These are phyloP conservation scores for Prinia subflava DNA, from an alignment of 2,113 vertebrate species.

Conservation along the genomic window DNA sequence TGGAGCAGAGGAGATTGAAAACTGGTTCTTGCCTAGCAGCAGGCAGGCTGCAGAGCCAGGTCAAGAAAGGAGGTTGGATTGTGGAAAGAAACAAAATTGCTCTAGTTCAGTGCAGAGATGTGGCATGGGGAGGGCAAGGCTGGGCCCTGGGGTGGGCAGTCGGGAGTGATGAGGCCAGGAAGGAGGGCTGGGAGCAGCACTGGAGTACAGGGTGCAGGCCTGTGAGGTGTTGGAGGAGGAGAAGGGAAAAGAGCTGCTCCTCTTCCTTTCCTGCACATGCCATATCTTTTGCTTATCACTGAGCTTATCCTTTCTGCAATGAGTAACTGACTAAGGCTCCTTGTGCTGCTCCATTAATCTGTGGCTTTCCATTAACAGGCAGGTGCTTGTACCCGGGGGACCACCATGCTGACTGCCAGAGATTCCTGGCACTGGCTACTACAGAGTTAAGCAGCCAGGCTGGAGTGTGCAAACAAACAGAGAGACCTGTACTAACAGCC, in stretches of 20 bases:
- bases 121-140: background rate
- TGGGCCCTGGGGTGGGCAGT: background rate
- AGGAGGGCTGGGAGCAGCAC: background rate
- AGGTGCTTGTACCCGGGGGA: constrained; percentile 49
- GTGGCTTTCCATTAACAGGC: constrained; percentile 65
- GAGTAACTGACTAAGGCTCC: constrained; percentile 43
- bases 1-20: background rate
- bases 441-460: constrained; percentile 39
- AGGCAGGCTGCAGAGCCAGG: background rate
- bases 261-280: background rate
- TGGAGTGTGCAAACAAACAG: constrained; percentile 40
- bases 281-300: background rate
- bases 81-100: background rate
- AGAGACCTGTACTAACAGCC: constrained; percentile 40
- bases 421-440: constrained; percentile 25
- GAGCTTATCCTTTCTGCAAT: constrained; percentile 13
- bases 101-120: background rate
- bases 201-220: background rate
- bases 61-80: background rate
- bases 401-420: constrained; percentile 47
- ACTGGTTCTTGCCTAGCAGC: background rate
- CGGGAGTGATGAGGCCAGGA: background rate
- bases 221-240: background rate
- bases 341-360: constrained; percentile 48
- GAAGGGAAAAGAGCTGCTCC: background rate